These are phyloP conservation scores for Acholoe squamosa DNA, from an alignment of 2,888 invertebrate genomes.

Conservation along the genomic window DNA sequence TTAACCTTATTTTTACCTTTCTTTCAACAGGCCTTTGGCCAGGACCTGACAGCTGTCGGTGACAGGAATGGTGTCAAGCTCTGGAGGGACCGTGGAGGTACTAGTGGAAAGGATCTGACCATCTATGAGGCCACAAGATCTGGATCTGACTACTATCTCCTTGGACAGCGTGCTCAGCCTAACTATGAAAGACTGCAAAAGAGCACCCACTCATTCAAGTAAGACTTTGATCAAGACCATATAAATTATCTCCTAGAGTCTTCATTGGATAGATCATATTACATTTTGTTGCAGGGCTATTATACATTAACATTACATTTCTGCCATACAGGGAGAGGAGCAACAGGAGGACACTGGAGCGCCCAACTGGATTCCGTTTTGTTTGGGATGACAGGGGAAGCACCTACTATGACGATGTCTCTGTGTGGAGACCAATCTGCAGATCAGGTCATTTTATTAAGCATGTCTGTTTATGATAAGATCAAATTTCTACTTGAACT, in stretches of 20 bases:
- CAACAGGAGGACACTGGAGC: conserved; percentile 4
- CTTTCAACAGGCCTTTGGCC: conserved; percentile 3
- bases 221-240: neutral
- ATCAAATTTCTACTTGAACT: neutral
- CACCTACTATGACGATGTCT: conserved; percentile 47
- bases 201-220: conserved; percentile 43
- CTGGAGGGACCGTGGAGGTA: conserved; percentile 53
- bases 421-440: conserved; percentile 48
- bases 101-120: conserved; percentile 30
- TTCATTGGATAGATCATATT: too few species aligned
- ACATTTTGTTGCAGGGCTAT: neutral
- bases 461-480: neutral
- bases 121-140: conserved; percentile 39
- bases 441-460: conserved; percentile 10
- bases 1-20: neutral
- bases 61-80: conserved; percentile 27
- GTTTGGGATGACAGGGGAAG: conserved; percentile 47
- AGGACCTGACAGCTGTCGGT: neutral
- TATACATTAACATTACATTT: neutral
- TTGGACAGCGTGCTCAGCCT: conserved; percentile 53
- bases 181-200: neutral
- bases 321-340: neutral
- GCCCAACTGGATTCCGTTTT: conserved; percentile 32
- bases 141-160: conserved; percentile 10
- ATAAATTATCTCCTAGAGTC: neutral